Evolutionary conservation across 2,888 invertebrate genomes (phyloP).

Genomic region (Oligia fasciuncula): DNA sequence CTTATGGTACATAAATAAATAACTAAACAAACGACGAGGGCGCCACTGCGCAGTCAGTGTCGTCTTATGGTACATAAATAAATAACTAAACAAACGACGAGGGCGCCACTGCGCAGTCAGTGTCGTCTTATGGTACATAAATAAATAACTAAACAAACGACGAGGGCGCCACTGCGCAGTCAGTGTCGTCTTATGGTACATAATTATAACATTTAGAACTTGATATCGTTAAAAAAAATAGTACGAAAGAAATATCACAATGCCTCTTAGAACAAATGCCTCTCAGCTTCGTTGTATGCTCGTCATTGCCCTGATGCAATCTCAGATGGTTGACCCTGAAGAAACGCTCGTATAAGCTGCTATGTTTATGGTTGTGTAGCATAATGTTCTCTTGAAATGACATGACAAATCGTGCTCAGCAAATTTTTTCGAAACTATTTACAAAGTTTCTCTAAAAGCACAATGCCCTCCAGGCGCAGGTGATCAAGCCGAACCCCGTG

Average conservation of each 20-base stretch:
- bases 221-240: background rate
- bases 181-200: background rate
- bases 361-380: background rate
- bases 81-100: too few relatives aligned
- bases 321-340: background rate
- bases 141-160: too few relatives aligned
- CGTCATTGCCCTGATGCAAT: background rate
- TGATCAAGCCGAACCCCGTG: slow-evolving; percentile 81
- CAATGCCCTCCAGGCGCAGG: slow-evolving; percentile 19
- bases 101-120: too few relatives aligned
- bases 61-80: too few relatives aligned
- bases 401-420: background rate
- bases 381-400: background rate
- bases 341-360: too few relatives aligned
- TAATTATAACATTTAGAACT: background rate
- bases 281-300: background rate
- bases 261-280: background rate
- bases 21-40: too few relatives aligned
- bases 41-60: too few relatives aligned
- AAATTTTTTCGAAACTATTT: background rate
- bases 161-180: too few relatives aligned
- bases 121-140: too few relatives aligned
- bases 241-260: background rate
- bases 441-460: background rate
- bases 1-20: too few relatives aligned